These are phyloP conservation scores for Papilio polyxenes DNA, from an alignment of 1,140 invertebrate species.

Conservation along the genomic window DNA sequence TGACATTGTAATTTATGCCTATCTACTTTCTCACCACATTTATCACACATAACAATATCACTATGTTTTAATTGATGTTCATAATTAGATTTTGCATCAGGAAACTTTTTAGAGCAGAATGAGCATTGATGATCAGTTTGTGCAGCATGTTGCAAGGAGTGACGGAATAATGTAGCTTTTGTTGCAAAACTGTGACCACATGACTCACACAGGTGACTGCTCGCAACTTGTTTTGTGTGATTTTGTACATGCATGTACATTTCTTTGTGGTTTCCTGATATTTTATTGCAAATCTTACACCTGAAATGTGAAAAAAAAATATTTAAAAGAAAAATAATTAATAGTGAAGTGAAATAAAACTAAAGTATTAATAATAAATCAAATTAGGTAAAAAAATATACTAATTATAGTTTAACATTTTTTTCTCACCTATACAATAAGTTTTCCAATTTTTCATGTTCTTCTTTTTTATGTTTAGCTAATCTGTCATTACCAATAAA, in stretches of 20 bases:
- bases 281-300: constrained; percentile 68
- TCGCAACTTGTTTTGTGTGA: constrained; percentile 52
- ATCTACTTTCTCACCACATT: constrained; percentile 62
- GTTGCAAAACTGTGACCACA: constrained; percentile 68
- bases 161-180: constrained; percentile 54
- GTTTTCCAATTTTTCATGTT: constrained; percentile 57
- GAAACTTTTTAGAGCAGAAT: constrained; percentile 55
- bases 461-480: constrained; percentile 59
- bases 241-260: constrained; percentile 67
- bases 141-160: constrained; percentile 54
- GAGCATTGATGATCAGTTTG: constrained; percentile 46
- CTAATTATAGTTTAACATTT: neutral
- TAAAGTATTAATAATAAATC: neutral
- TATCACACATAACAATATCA: constrained; percentile 65
- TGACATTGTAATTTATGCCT: constrained; percentile 56
- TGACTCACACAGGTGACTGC: constrained; percentile 65
- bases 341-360: too few relatives aligned
- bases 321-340: neutral
- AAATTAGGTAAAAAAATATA: neutral
- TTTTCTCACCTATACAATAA: constrained; percentile 57
- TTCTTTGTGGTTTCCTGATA: constrained; percentile 58
- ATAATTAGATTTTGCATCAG: constrained; percentile 46
- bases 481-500: constrained; percentile 63
- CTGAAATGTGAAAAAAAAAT: constrained; percentile 52
- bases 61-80: constrained; percentile 57